phyloP scores from a whole-genome alignment of 2,113 vertebrate genomes.

The Himantopus leucocephalus region DNA sequence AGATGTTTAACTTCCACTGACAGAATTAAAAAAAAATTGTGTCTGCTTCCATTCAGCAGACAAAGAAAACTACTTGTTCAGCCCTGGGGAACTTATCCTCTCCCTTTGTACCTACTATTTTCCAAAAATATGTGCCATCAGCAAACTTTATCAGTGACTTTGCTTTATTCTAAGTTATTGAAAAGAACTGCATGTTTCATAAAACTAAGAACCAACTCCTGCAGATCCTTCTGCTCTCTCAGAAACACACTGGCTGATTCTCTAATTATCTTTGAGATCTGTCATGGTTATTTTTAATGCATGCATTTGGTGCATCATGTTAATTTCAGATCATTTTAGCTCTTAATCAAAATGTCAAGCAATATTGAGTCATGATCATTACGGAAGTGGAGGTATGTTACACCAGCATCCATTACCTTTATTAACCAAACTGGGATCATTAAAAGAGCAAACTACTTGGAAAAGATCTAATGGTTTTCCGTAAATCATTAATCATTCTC shows the following conservation, averaged over 20 bases:
- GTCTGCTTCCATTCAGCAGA: not conserved
- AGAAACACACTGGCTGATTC: not conserved
- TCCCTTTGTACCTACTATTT: not conserved
- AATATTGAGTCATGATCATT: not conserved
- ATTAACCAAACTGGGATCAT: not conserved
- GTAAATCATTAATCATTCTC: constrained; percentile 22
- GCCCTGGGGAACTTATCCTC: not conserved
- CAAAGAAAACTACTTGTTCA: not conserved
- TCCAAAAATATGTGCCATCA: not conserved
- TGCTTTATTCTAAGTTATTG: not conserved
- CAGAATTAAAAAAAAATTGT: not conserved
- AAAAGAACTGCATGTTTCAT: not conserved
- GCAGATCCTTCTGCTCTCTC: not conserved
- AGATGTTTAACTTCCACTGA: not conserved
- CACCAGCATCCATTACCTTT: not conserved
- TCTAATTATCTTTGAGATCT: constrained; percentile 2
- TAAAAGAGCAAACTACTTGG: not conserved
- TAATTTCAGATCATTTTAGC: not conserved
- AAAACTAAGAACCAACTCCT: not conserved
- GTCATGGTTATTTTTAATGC: constrained; percentile 8
- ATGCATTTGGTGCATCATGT: not conserved
- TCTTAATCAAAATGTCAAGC: constrained; percentile 34
- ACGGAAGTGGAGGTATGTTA: not conserved
- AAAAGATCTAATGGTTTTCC: not conserved
- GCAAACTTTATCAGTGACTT: not conserved